Evolutionary conservation across 2,888 invertebrate species (phyloP).

Genomic region (Sacculina carcini): DNA sequence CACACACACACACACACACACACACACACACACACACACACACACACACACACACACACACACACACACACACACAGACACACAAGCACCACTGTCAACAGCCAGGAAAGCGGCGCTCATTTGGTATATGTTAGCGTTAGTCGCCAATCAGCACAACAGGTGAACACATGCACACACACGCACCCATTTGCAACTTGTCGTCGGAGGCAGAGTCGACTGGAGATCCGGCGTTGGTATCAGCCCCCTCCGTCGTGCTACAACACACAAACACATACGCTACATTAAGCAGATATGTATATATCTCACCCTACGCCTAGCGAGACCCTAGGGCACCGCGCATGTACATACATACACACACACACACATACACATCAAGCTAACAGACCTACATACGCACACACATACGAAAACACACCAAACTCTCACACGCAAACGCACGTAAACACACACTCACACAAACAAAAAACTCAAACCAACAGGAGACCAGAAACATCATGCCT

Average conservation of each 20-base stretch:
- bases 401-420: not conserved
- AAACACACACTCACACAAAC: not conserved
- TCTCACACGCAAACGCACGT: not conserved
- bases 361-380: not conserved
- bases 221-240: slow-evolving; percentile 38
- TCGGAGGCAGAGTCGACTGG: slow-evolving; percentile 52
- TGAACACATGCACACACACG: slow-evolving; percentile 31
- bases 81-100: slow-evolving; percentile 4
- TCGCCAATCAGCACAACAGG: slow-evolving; percentile 11
- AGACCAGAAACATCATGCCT: not conserved
- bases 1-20: not conserved
- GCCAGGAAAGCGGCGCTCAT: slow-evolving; percentile 6
- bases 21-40: not conserved
- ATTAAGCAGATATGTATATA: no score
- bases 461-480: not conserved
- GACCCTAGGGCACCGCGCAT: no score
- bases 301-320: no score
- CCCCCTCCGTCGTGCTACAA: slow-evolving; percentile 62
- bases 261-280: not conserved
- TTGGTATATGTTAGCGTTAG: not conserved
- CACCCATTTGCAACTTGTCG: slow-evolving; percentile 50
- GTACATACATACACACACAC: not conserved
- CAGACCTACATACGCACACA: not conserved
- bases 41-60: slow-evolving; percentile 2
- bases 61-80: slow-evolving; percentile 12